These are phyloP conservation scores for Xestobium rufovillosum DNA, from an alignment of 2,888 invertebrate genomes.

Conservation along the genomic window DNA sequence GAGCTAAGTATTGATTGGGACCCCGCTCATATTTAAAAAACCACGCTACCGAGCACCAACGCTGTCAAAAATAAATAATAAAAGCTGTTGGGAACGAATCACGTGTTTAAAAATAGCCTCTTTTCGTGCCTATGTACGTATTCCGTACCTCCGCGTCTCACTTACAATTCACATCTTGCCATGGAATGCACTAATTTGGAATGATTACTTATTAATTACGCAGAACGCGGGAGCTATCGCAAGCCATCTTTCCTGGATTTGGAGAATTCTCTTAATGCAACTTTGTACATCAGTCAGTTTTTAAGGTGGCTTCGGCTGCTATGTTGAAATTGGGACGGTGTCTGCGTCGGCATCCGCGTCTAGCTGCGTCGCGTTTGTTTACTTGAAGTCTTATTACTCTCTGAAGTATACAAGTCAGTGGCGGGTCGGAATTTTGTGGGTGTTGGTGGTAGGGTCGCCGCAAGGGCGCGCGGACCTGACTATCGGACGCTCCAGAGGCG, in stretches of 20 bases:
- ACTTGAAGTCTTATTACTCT: conserved; percentile 45
- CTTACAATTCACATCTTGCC: no score
- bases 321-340: neutral
- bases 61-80: no score
- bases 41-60: conserved; percentile 36
- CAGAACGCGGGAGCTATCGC: conserved; percentile 32
- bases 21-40: conserved; percentile 16
- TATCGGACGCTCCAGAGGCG: conserved; percentile 33
- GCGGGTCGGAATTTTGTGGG: conserved; percentile 18
- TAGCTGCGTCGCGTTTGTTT: conserved; percentile 30
- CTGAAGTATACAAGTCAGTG: conserved; percentile 41
- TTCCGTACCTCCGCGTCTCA: conserved; percentile 14
- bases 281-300: neutral
- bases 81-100: neutral
- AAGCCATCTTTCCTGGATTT: conserved; percentile 4
- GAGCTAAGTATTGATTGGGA: conserved; percentile 15
- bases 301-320: no score
- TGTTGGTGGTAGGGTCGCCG: conserved; percentile 29
- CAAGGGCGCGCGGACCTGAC: conserved; percentile 39
- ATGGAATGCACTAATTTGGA: conserved; percentile 32
- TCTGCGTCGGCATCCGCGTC: conserved; percentile 9
- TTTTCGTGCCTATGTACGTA: conserved; percentile 13
- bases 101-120: neutral
- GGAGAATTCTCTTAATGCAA: conserved; percentile 22
- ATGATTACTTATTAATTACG: conserved; percentile 32